Percentiles rank a stretch among this genome's conserved stretches.
phyloP scores from a whole-genome alignment of 2,113 vertebrate species.

The Prunella fulvescens region DNA sequence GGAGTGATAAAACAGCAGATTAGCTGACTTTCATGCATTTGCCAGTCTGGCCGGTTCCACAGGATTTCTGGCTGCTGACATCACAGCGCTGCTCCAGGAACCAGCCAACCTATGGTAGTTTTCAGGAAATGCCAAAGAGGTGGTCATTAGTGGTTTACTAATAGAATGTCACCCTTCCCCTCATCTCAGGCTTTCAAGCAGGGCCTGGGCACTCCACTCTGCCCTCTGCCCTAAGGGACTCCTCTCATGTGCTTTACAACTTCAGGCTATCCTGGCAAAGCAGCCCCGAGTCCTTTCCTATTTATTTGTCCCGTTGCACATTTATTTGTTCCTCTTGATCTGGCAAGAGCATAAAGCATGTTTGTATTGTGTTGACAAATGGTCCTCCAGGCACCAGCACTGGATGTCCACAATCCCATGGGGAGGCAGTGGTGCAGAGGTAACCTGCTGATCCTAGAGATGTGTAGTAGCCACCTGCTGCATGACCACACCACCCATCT shows the following conservation, averaged over 20 bases:
- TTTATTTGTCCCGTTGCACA: not conserved
- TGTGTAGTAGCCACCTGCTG: not conserved
- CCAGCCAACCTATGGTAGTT: not conserved
- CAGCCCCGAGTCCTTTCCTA: accelerated
- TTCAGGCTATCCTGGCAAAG: not conserved
- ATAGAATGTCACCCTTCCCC: not conserved
- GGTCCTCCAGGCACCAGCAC: not conserved
- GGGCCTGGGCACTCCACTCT: not conserved
- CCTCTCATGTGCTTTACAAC: not conserved
- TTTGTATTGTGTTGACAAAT: not conserved
- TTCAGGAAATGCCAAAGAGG: constrained; percentile 16
- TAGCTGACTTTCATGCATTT: not conserved
- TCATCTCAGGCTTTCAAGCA: not conserved
- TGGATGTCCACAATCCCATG: not conserved
- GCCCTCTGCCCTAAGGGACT: not conserved
- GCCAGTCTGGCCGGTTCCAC: not conserved
- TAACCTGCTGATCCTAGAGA: accelerated
- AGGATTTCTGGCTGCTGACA: constrained; percentile 35
- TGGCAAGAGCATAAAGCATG: not conserved
- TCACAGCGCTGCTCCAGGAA: not conserved
- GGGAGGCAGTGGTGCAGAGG: not conserved
- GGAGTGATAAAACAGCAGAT: not conserved
- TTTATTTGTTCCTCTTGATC: not conserved
- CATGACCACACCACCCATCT: not conserved
- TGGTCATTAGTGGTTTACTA: not conserved